Percentiles rank a stretch among this genome's conserved stretches.
Conservation (phyloP, 2,888 invertebrate genomes). For the Cylloceria caligata region DNA sequence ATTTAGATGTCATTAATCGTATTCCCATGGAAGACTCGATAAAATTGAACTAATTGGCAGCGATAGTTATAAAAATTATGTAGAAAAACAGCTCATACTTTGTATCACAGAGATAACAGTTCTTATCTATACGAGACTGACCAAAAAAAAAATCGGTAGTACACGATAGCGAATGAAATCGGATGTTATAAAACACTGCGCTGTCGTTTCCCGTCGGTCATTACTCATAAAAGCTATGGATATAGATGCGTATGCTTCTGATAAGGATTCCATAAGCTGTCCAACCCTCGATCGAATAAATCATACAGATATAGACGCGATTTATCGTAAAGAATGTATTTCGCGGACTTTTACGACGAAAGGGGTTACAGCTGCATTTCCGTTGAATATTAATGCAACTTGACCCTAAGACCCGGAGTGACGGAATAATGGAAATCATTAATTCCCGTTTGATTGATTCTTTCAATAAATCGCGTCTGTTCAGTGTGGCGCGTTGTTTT, state of each 20-base stretch:
- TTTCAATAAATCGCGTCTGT: constrained; percentile 40
- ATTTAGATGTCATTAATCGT: constrained; percentile 28
- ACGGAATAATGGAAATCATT: constrained; percentile 29
- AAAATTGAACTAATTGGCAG: constrained; percentile 45
- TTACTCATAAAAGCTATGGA: constrained; percentile 13
- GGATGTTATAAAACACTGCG: constrained; percentile 11
- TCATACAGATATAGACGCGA: constrained; percentile 18
- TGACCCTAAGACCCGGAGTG: constrained; percentile 1
- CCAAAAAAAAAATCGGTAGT: constrained; percentile 13
- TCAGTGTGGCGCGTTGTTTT: constrained; percentile 13
- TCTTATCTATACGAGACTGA: constrained; percentile 17
- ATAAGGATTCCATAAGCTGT: constrained; percentile 58
- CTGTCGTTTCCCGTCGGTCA: constrained; percentile 12
- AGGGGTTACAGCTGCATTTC: constrained; percentile 43
- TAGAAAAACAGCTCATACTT: constrained; percentile 17
- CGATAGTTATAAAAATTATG: neutral
- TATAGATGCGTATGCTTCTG: constrained; percentile 13
- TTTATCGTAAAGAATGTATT: constrained; percentile 33
- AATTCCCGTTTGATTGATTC: constrained; percentile 49
- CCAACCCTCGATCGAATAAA: constrained; percentile 44
- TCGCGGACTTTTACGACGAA: constrained; percentile 31
- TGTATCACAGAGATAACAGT: constrained; percentile 8
- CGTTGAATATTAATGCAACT: constrained; percentile 42
- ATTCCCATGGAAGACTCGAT: constrained; percentile 20
- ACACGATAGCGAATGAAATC: constrained; percentile 40